A percentile compares a stretch with the other conserved stretches of the same genome.
phyloP scores from a whole-genome alignment of 2,888 invertebrate species.

The Steromphala cineraria region DNA sequence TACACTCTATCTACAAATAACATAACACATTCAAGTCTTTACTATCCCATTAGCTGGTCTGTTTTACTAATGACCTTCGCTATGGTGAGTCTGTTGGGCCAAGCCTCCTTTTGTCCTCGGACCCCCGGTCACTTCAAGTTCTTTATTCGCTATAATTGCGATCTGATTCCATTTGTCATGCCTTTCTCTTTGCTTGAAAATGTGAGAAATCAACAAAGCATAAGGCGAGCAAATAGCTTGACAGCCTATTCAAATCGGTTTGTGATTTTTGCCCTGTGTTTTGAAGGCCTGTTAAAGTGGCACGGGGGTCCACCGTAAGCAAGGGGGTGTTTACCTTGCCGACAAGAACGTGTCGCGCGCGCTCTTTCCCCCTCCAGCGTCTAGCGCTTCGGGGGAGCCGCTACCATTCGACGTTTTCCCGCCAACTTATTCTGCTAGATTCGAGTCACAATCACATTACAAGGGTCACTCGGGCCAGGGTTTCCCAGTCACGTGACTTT shows the following conservation, averaged over 20 bases:
- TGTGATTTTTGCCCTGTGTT: conserved; percentile 31
- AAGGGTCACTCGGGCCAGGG: neutral
- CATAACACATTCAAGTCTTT: conserved; percentile 9
- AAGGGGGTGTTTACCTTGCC: conserved; percentile 36
- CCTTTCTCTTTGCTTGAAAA: conserved; percentile 21
- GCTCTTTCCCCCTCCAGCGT: neutral
- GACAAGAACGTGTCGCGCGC: conserved; percentile 34
- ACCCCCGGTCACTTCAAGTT: neutral
- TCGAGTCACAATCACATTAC: conserved; percentile 11
- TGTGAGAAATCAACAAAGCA: conserved; percentile 30
- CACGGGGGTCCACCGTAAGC: conserved; percentile 37
- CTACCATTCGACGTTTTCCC: conserved; percentile 13
- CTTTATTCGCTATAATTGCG: conserved; percentile 23
- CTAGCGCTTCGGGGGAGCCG: neutral
- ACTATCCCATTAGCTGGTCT: neutral
- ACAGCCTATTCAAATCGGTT: conserved; percentile 28
- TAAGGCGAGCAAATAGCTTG: conserved; percentile 30
- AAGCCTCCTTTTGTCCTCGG: neutral
- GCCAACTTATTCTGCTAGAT: conserved; percentile 7
- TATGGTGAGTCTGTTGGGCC: neutral
- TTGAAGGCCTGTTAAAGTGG: conserved; percentile 31
- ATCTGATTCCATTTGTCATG: conserved; percentile 28
- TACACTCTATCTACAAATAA: conserved; percentile 11
- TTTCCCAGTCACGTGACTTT: neutral
- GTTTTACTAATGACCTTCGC: neutral